Evolutionary conservation across 2,888 invertebrate genomes (phyloP), one percentile per base, ranked within the genome.

Genomic region (Sycophila texana): DNA sequence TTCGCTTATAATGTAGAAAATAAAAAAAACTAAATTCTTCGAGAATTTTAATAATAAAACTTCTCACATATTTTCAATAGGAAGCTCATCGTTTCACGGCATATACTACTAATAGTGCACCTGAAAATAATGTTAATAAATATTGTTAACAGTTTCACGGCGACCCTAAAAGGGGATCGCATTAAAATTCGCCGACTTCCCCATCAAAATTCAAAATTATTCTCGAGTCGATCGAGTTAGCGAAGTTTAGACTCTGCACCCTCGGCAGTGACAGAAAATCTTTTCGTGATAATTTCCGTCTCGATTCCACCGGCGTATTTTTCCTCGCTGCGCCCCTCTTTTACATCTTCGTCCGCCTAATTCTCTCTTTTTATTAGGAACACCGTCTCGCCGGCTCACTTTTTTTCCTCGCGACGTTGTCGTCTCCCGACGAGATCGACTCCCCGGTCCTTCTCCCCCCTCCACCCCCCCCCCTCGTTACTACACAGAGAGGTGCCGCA

Each of bases 241-340:
- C 71, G 65, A 74, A 79, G 65, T 79, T 79, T 53, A 26, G 74
- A 51, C 67, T 63, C 63, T 12, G 18, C 30, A 10, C 2, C 51
- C 20, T 30, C n/a, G 12, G 26, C 61, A n/a, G 51, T 22, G 26
- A 61, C 22, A 71, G 61, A 53, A 66, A 7, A 73, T 55, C 71
- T 63, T 65, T 65, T 61, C 55, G 63, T 51, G 74, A 78, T 77
- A 75, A 81, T 81, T 81, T 78, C 77, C 81, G 74, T 78, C 77
- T 81, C 81, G 77, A 78, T 81, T 78, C 71, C 84, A 83, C 82
- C 81, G 83, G 85, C 84, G 83, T 77, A 77, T 77, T 82, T 73
- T 84, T 80, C 72, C 71, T 74, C 76, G 81, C 65, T 74, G 70
- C 80, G 82, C 79, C 80, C 81, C n/a, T 78, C 75, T 81, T 72